These are phyloP conservation scores for Cryptus armator DNA, from an alignment of 2,888 invertebrate species.

Conservation along the genomic window DNA sequence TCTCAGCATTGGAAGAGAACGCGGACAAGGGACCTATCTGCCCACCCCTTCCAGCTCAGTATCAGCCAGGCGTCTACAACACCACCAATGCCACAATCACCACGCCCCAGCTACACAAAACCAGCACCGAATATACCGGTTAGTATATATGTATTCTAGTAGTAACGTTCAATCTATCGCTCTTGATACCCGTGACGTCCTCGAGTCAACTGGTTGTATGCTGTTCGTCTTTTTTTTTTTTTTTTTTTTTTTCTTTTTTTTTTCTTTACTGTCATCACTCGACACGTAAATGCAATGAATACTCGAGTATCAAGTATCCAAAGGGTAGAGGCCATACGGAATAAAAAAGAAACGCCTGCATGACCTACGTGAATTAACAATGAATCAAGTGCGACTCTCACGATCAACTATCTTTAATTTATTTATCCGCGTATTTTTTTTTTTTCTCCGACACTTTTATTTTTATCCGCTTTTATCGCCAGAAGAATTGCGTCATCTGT, in stretches of 20 bases:
- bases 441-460: too few species aligned
- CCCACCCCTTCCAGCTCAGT: constrained; percentile 83
- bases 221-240: neutral
- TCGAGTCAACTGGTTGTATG: neutral
- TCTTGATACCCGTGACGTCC: neutral
- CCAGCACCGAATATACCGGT: constrained; percentile 81
- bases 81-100: constrained; percentile 75
- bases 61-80: constrained; percentile 81
- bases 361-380: neutral
- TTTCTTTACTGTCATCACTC: neutral
- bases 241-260: neutral
- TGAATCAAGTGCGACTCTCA: neutral
- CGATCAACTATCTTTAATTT: neutral
- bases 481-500: too few species aligned
- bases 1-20: constrained; percentile 81
- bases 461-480: too few species aligned
- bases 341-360: neutral
- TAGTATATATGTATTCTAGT: constrained; percentile 69
- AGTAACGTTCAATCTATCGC: constrained; percentile 20
- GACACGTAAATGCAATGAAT: neutral
- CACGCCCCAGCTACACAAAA: constrained; percentile 82
- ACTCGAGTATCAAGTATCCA: neutral
- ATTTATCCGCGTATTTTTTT: too few species aligned
- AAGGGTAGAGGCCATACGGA: neutral
- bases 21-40: constrained; percentile 84